These are phyloP conservation scores for Gobio gobio DNA, from an alignment of 2,113 vertebrate species.

Conservation along the genomic window DNA sequence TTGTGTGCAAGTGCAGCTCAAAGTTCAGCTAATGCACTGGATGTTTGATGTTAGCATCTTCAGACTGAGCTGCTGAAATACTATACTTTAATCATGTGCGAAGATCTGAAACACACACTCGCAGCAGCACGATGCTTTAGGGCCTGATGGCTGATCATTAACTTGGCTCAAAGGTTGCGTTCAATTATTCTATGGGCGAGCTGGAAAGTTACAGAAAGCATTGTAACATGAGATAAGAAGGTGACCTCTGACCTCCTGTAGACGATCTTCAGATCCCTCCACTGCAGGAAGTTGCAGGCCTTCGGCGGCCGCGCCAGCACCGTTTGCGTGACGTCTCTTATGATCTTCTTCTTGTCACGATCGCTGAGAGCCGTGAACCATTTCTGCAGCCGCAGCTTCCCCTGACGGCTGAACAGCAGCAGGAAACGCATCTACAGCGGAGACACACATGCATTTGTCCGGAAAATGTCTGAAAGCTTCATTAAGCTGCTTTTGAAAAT, in stretches of 20 bases:
- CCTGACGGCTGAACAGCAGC: slow-evolving; percentile 96
- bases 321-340: slow-evolving; percentile 87
- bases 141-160: slow-evolving; percentile 16
- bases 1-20: not conserved
- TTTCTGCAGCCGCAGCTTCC: slow-evolving; percentile 93
- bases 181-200: not conserved
- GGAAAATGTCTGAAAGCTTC: not conserved
- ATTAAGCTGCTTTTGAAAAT: not conserved
- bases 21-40: not conserved
- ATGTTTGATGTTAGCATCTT: not conserved
- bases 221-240: not conserved
- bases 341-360: slow-evolving; percentile 92
- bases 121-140: not conserved
- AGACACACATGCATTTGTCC: not conserved
- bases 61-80: not conserved
- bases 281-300: slow-evolving; percentile 91
- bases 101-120: not conserved
- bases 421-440: slow-evolving; percentile 88
- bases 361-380: slow-evolving; percentile 90
- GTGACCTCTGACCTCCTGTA: slow-evolving; percentile 85
- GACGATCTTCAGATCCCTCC: slow-evolving; percentile 95
- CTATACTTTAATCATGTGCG: not conserved
- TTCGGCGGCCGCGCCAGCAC: slow-evolving; percentile 86
- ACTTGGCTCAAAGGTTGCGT: slow-evolving; percentile 5
- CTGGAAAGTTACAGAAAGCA: not conserved